These are phyloP conservation scores for Pycnomerus fuliginosus DNA, from an alignment of 2,888 invertebrate genomes.

Conservation along the genomic window DNA sequence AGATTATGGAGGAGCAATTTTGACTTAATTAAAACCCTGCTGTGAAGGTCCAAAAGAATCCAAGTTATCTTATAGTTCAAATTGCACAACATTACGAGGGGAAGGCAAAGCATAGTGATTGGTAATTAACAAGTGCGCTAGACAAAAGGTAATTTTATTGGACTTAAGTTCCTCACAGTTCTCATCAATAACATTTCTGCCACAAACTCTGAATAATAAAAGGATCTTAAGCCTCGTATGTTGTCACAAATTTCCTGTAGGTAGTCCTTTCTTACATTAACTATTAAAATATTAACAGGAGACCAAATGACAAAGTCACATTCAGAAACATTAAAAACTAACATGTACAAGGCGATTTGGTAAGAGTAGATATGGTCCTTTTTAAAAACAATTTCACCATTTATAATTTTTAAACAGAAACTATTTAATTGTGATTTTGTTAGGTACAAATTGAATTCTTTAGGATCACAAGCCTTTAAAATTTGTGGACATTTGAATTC, in stretches of 20 bases:
- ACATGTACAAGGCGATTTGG: neutral
- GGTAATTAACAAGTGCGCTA: no score
- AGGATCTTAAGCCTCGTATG: neutral
- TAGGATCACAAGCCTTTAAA: neutral
- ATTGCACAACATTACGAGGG: no score
- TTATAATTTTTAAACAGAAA: neutral
- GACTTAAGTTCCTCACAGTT: no score
- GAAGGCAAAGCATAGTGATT: no score
- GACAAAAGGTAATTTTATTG: no score
- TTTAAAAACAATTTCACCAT: neutral
- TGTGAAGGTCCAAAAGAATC: no score
- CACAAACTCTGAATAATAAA: neutral
- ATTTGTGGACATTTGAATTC: neutral
- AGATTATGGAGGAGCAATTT: no score
- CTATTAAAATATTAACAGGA: neutral
- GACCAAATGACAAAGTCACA: neutral
- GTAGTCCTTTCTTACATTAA: neutral
- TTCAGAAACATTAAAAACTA: neutral
- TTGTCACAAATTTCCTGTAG: neutral
- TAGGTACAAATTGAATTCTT: neutral
- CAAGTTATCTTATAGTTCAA: no score
- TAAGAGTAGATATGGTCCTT: neutral
- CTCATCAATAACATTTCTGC: neutral
- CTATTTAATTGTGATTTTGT: neutral
- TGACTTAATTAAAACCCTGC: no score